Evolutionary conservation across 2,113 vertebrate species (phyloP), one percentile per base, ranked within the genome.

Genomic region (Nansenia antarctica): DNA sequence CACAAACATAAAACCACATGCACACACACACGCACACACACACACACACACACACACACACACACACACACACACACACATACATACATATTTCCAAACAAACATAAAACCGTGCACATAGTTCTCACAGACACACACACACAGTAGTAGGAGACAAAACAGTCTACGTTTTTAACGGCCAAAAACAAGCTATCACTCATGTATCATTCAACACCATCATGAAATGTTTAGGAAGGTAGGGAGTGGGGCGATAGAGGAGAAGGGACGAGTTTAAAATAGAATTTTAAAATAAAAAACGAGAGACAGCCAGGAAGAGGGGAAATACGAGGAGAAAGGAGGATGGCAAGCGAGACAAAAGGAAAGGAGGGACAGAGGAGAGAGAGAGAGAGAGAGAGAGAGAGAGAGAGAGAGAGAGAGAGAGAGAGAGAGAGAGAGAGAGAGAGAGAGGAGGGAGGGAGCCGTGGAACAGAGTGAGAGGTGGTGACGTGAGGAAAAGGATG

Each of bases 201-300:
- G 79, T 84, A 87, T 88, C 75, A 88, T 90, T 91, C 72, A 91
- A 78, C 67, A 72, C 52, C 70, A 76, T 83, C 81, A 88, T 87
- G 70, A 88, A 90, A 88, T 83, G 64, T 87, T 87, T 75, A 87
- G 74, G 70, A 84, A 73, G 74, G 63, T 74, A 73, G 24, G 39
- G 39, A 26, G 71, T 30, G 64, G 64, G 70, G 63, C 72, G 73
- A 74, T 77, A 70, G 68, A 80, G 69, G 58, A 80, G 72, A 76
- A 80, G 72, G 71, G 72, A 83, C 18, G 3, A 69, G 65, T 63
- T 30, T 82, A 49, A 70, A 78, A 70, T 49, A 65, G 15, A 47
- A 45, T 58, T 12, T n/a, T 29, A 12, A 60, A 29, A 68, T 24
- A 4, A 15, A 75, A 18, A 4, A 26, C 39, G 39, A 66, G 53